phyloP scores from a whole-genome alignment of 2,888 invertebrate species.

The Acheta domesticus region DNA sequence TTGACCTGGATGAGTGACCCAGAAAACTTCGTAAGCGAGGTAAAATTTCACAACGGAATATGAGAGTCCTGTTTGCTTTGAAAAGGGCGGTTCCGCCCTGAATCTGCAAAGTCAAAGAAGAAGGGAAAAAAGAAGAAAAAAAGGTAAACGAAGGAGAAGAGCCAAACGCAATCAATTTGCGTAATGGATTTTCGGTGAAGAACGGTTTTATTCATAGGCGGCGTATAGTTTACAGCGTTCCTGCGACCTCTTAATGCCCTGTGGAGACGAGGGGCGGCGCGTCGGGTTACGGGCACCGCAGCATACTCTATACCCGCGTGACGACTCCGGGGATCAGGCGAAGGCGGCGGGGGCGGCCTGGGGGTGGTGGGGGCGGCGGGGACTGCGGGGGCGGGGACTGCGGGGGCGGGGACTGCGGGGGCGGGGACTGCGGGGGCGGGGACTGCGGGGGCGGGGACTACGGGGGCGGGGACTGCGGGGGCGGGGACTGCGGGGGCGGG shows the following conservation, averaged over 20 bases:
- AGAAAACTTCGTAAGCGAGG: neutral
- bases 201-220: neutral
- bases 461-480: no score
- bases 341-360: neutral
- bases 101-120: neutral
- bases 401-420: no score
- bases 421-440: no score
- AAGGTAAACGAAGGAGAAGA: neutral
- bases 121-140: neutral
- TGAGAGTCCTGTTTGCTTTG: constrained; percentile 8
- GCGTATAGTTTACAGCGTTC: constrained; percentile 5
- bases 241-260: neutral
- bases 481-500: no score
- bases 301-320: neutral
- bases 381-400: no score
- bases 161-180: constrained; percentile 2
- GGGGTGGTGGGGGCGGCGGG: no score
- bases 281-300: neutral
- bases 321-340: neutral
- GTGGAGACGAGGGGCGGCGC: neutral
- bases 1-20: constrained; percentile 18
- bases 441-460: no score
- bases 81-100: neutral
- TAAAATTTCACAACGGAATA: constrained; percentile 6
- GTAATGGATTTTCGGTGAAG: neutral